A percentile compares a stretch with the other conserved stretches of the same genome.
phyloP scores from a whole-genome alignment of 92 coral and sea anemone species.

The Epizoanthus illoricatus region DNA sequence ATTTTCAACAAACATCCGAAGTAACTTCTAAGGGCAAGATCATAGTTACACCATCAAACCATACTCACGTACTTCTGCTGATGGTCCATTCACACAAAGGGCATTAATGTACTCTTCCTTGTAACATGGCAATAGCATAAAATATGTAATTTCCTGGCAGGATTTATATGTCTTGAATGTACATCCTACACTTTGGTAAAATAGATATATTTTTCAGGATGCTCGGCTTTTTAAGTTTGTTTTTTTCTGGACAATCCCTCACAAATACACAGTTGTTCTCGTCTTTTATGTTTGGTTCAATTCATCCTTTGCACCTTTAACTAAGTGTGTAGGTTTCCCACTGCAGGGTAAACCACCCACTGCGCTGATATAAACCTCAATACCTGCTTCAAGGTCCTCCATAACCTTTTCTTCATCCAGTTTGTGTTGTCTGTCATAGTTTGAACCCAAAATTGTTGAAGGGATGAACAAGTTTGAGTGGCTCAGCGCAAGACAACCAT shows the following conservation, averaged over 20 bases:
- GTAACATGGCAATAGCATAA: slow-evolving; percentile 55
- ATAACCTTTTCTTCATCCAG: slow-evolving; percentile 22
- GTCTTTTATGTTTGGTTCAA: background rate
- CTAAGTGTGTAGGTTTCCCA: slow-evolving; percentile 16
- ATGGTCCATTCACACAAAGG: slow-evolving; percentile 35
- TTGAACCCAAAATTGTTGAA: slow-evolving; percentile 40
- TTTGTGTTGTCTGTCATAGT: slow-evolving; percentile 15
- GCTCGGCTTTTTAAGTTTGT: slow-evolving; percentile 9
- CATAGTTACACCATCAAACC: slow-evolving; percentile 28
- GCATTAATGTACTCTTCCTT: slow-evolving; percentile 54
- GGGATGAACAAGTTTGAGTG: slow-evolving; percentile 43
- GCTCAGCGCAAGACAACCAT: slow-evolving; percentile 36
- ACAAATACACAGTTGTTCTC: background rate
- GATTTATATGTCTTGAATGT: slow-evolving; percentile 43
- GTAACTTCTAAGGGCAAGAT: background rate
- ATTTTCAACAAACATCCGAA: background rate
- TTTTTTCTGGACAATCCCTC: slow-evolving; percentile 41
- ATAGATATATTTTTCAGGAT: slow-evolving; percentile 42
- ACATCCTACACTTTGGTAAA: slow-evolving; percentile 52
- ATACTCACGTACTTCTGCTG: slow-evolving; percentile 41
- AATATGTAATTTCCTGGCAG: slow-evolving; percentile 47
- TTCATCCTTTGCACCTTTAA: slow-evolving; percentile 37
- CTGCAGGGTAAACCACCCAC: slow-evolving; percentile 25
- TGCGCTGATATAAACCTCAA: slow-evolving; percentile 27
- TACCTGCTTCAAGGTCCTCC: slow-evolving; percentile 37